A percentile compares a stretch with the other conserved stretches of the same genome.
phyloP scores from a whole-genome alignment of 1,140 invertebrate genomes.

The Nymphalis io region DNA sequence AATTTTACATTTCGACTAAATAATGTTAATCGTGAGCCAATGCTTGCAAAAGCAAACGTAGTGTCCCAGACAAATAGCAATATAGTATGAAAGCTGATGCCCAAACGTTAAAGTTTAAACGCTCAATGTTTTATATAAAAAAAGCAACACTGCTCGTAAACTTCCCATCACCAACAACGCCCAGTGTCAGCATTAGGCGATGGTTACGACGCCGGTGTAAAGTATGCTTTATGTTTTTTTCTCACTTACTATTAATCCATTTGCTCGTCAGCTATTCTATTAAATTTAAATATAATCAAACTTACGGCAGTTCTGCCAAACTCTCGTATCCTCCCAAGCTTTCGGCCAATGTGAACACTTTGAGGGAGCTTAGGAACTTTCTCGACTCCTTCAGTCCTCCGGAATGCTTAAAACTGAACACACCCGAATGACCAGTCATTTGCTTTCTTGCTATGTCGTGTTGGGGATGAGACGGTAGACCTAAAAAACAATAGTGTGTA shows the following conservation, averaged over 20 bases:
- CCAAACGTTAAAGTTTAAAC: too few relatives aligned
- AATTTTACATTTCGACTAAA: too few relatives aligned
- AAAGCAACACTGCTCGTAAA: too few relatives aligned
- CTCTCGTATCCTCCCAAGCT: conserved; percentile 98
- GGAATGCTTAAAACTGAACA: conserved; percentile 94
- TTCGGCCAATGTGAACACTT: conserved; percentile 95
- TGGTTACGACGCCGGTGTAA: background rate
- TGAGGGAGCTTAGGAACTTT: conserved; percentile 89
- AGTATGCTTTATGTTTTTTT: too few relatives aligned
- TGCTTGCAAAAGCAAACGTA: too few relatives aligned
- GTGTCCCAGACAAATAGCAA: too few relatives aligned
- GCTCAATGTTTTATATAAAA: too few relatives aligned
- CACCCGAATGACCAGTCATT: conserved; percentile 94
- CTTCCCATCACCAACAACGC: too few relatives aligned
- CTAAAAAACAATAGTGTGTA: conserved; percentile 69
- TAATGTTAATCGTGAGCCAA: too few relatives aligned
- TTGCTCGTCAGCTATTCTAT: background rate
- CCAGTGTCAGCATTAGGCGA: too few relatives aligned
- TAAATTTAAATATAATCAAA: conserved; percentile 45
- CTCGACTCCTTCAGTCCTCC: conserved; percentile 89
- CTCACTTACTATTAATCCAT: background rate
- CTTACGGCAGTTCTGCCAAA: conserved; percentile 92
- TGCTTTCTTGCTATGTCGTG: conserved; percentile 91
- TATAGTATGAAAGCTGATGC: too few relatives aligned
- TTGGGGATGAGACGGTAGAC: conserved; percentile 95